These are phyloP conservation scores for Pelecanoides urinatrix DNA, from an alignment of 2,113 vertebrate genomes.

Conservation along the genomic window DNA sequence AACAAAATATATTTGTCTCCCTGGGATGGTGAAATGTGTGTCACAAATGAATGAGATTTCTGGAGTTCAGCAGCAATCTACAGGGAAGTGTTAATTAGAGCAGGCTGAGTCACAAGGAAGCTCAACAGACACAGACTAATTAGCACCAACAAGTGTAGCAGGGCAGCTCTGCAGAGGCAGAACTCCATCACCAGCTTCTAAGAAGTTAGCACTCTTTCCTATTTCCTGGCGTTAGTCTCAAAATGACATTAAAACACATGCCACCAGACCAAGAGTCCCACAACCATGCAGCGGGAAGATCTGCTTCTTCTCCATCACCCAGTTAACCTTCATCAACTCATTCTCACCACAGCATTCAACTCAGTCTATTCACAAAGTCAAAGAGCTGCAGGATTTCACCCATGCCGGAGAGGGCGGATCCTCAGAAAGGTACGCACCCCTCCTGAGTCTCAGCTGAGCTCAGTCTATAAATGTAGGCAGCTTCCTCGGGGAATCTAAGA, in stretches of 20 bases:
- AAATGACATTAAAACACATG: constrained; percentile 20
- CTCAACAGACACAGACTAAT: constrained; percentile 45
- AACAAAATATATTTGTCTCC: constrained; percentile 41
- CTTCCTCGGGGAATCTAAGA: neutral
- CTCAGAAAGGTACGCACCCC: neutral
- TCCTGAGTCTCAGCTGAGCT: neutral
- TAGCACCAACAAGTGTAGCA: constrained; percentile 14
- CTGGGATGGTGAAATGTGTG: constrained; percentile 10
- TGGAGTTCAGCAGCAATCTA: constrained; percentile 41
- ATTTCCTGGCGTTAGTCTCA: neutral
- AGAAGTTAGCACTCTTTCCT: neutral
- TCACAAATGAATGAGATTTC: constrained; percentile 52
- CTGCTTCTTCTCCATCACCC: neutral
- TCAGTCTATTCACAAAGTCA: neutral
- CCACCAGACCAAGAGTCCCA: neutral
- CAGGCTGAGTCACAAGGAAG: constrained; percentile 28
- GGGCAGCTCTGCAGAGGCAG: neutral
- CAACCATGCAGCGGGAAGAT: neutral
- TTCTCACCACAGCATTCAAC: neutral
- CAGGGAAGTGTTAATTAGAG: constrained; percentile 53
- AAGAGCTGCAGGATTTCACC: neutral
- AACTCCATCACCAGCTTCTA: neutral
- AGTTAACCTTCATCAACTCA: neutral
- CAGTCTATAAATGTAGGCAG: neutral
- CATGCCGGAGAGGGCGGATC: neutral